Evolutionary conservation across 2,888 invertebrate genomes (phyloP), one percentile per base, ranked within the genome.

Genomic region (Conus canariensis): DNA sequence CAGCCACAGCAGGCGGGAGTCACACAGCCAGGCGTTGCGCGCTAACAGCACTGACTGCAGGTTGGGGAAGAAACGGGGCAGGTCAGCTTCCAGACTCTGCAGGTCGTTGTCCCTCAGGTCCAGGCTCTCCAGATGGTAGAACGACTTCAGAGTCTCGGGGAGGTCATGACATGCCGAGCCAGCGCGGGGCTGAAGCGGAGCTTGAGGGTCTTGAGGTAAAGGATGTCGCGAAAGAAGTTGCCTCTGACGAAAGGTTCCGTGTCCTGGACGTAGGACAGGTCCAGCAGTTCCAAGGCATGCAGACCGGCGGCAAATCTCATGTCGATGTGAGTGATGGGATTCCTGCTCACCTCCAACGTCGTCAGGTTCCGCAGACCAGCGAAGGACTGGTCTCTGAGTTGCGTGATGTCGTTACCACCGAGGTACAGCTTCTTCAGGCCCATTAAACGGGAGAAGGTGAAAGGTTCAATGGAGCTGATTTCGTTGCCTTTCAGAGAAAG

Each of bases 1-100:
- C 0, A 98, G 97, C 98, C 98, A 98, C 67, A 98, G 97, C 0
- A 98, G 96, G 60, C 98, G 97, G 95, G 98, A 98, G 95, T 98
- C 98, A 94, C 98, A 98, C 91, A 97, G 97, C 94, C 98, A 97
- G 10, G 98, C 98, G 96, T 98, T 98, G 86, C 97, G 97, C 56
- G 98, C 97, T 93, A 98, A 97, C 95, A 98, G 86, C 8, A 95
- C 87, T 0, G 89, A 88, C 25, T 91, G 70, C 12, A 95, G 87
- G 30, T 91, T 91, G 59, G 93, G 85, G 30, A 88, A 82, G 85
- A 56, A 85, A 1, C 82, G 59, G 10, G 80, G 83, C 14, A 94
- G 87, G 19, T 91, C 91, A 1, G 89, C 60, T 10, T 89, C 88
- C 19, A 95, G 67, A 5, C 93, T 93, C 59, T 90, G 88, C 12